A percentile compares a stretch with the other conserved stretches of the same genome.
Conservation (phyloP, 1,140 invertebrate species). For the Aphelenchoides avenae region DNA sequence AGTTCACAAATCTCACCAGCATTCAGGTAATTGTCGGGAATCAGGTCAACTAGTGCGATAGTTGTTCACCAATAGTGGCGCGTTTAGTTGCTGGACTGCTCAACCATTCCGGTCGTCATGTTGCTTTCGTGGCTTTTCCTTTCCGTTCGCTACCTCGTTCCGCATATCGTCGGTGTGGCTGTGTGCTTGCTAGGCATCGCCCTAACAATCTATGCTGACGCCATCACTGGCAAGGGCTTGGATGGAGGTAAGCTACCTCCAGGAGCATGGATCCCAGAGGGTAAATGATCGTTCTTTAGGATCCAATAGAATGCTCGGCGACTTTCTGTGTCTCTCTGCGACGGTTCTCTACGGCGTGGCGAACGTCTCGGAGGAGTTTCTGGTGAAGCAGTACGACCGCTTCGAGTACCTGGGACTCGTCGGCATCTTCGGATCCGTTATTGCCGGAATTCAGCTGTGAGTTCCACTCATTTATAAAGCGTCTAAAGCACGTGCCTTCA, state of each 20-base stretch:
- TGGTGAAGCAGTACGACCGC: conserved; percentile 73
- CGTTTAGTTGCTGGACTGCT: conserved; percentile 78
- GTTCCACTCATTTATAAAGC: conserved; percentile 40
- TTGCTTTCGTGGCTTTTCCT: conserved; percentile 70
- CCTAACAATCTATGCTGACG: conserved; percentile 77
- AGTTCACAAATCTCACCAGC: conserved; percentile 64
- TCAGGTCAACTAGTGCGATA: background rate
- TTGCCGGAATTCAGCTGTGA: conserved; percentile 75
- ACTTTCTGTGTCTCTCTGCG: conserved; percentile 76
- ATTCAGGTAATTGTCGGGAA: conserved; percentile 61
- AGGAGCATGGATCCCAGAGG: conserved; percentile 24
- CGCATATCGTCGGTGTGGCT: conserved; percentile 75
- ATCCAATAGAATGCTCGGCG: conserved; percentile 74
- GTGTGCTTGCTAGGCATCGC: conserved; percentile 76
- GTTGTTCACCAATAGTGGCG: conserved; percentile 7
- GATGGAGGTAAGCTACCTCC: conserved; percentile 45
- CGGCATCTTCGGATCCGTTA: conserved; percentile 74
- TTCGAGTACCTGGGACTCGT: conserved; percentile 80
- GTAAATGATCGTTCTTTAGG: conserved; percentile 64
- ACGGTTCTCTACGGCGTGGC: conserved; percentile 75
- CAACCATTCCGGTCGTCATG: conserved; percentile 76
- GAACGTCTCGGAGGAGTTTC: conserved; percentile 77
- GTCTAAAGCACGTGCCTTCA: conserved; percentile 47
- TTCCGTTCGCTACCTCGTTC: conserved; percentile 69
- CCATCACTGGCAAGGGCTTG: conserved; percentile 66